Conservation (phyloP, 1,140 invertebrate genomes). For the Drosophila gunungcola region DNA sequence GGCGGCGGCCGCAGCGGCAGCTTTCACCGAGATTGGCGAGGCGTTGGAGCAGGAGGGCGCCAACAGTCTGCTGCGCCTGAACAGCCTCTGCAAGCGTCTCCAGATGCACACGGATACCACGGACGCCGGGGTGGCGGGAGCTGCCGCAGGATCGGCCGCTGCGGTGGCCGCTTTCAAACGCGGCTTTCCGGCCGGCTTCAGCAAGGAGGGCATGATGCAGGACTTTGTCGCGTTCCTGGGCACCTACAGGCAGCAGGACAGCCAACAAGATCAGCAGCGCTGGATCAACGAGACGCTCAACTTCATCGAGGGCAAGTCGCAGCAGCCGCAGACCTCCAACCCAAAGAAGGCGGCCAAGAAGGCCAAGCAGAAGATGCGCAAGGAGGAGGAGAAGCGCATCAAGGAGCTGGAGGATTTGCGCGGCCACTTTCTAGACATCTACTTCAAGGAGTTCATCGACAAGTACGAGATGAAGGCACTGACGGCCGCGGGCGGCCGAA, state of each 20-base stretch:
- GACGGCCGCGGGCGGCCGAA: conserved; percentile 72
- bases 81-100: conserved; percentile 77
- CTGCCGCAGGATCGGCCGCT: conserved; percentile 34
- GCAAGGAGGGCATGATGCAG: conserved; percentile 75
- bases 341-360: conserved; percentile 84
- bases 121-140: conserved; percentile 12
- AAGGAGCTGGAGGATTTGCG: conserved; percentile 79
- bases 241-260: conserved; percentile 51
- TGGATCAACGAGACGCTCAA: conserved; percentile 82
- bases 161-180: conserved; percentile 31
- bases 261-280: conserved; percentile 70
- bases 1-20: conserved; percentile 47
- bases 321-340: conserved; percentile 73
- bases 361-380: conserved; percentile 81
- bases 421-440: conserved; percentile 79
- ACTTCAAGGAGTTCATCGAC: conserved; percentile 81
- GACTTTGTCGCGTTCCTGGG: conserved; percentile 80
- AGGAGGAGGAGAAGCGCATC: conserved; percentile 81
- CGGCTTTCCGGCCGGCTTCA: conserved; percentile 50
- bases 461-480: conserved; percentile 77
- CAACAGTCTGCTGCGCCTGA: conserved; percentile 70
- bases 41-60: conserved; percentile 51
- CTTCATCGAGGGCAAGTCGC: conserved; percentile 79
- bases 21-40: conserved; percentile 55
- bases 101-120: conserved; percentile 68